A percentile compares a stretch with the other conserved stretches of the same genome.
phyloP scores from a whole-genome alignment of 1,140 invertebrate genomes.

The Apolygus lucorum region DNA sequence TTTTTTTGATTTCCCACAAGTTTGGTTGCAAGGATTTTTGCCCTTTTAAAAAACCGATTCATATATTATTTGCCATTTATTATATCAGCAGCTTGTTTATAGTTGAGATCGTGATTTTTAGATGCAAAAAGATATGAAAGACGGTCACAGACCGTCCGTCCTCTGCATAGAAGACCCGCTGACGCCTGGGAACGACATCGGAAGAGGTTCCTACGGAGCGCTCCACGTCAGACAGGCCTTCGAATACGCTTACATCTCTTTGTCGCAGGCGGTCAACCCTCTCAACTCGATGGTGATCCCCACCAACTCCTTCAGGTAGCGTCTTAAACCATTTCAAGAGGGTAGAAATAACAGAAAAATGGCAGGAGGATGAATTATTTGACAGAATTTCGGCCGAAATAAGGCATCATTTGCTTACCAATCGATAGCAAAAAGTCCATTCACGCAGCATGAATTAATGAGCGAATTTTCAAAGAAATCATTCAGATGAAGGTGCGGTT shows the following conservation, averaged over 20 bases:
- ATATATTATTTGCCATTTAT: too few species aligned
- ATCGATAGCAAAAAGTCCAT: too few species aligned
- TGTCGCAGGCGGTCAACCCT: conserved; percentile 71
- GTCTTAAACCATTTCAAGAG: not conserved
- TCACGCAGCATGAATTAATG: too few species aligned
- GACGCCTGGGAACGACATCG: conserved; percentile 88
- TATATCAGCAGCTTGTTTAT: too few species aligned
- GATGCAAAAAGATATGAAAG: conserved; percentile 82
- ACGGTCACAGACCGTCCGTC: conserved; percentile 83
- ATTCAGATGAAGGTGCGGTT: too few species aligned
- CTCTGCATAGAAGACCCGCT: conserved; percentile 98
- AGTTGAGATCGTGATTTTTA: conserved; percentile 31
- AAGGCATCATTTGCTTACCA: too few species aligned
- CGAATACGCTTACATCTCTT: conserved; percentile 83
- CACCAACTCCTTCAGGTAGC: conserved; percentile 44
- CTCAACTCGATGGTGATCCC: conserved; percentile 49
- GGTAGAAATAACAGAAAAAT: not conserved
- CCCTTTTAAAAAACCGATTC: not conserved
- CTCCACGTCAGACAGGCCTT: conserved; percentile 82
- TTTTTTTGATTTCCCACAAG: too few species aligned
- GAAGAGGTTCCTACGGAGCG: conserved; percentile 88
- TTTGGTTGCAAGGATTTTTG: too few species aligned
- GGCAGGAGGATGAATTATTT: not conserved
- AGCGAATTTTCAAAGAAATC: too few species aligned
- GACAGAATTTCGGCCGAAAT: too few species aligned